Evolutionary conservation across 2,888 invertebrate species (phyloP), one percentile per base, ranked within the genome.

Genomic region (Prenolepis imparis): DNA sequence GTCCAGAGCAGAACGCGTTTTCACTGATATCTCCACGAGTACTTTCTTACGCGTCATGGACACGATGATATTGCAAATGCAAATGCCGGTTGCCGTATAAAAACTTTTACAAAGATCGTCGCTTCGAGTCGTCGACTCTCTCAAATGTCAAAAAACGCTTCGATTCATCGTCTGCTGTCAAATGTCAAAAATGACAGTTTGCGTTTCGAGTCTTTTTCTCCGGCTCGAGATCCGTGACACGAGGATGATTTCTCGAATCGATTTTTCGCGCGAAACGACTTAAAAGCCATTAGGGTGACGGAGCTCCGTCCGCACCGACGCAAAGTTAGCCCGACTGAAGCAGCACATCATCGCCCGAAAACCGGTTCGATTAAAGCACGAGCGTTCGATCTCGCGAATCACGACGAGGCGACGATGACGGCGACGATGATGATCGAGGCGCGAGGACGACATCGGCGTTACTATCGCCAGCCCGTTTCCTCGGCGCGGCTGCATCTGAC

Each of bases 281-380:
- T 24, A 61, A 0, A 44, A n/a, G 21, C 21, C 11, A n/a, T 32
- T 21, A 44, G 44, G 55, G 8, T 57, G 8, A 39, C 70, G 8
- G 39, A 24, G 39, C 44, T 32, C 57, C 61, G 28, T 28, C 3
- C 64, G 55, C 36, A 12, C 21, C 57, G 32, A 28, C 15, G 48
- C 12, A 2, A 28, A 28, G 12, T 52, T 52, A n/a, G 28, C 28
- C 28, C 52, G 24, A 32, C 28, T 1, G 12, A 59, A 24, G 52
- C 15, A 28, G 28, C 28, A 28, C 28, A 28, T 28, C 21, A 15
- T 55, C 4, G 70, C 28, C 52, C 39, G 9, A 6, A 18, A 15
- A 75, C 32, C 32, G 57, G 72, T 85, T 87, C 72, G 72, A 44
- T 24, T 52, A 67, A 55, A 55, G 28, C 67, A 18, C 77, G 41